Percentiles rank a stretch among this genome's conserved stretches.
These are phyloP conservation scores for Hypolimnas misippus DNA, from an alignment of 2,888 invertebrate species.

Conservation along the genomic window DNA sequence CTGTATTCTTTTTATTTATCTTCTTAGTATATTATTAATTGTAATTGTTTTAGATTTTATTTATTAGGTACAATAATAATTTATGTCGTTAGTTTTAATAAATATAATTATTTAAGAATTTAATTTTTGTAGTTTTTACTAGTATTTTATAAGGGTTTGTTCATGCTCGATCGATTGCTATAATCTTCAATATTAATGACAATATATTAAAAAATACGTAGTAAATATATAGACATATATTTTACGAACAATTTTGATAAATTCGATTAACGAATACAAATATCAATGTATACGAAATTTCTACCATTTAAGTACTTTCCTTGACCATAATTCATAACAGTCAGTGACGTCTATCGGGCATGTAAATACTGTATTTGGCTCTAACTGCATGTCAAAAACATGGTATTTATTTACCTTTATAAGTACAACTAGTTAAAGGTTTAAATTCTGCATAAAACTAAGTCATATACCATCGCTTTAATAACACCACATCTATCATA, in stretches of 20 bases:
- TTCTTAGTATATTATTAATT: not conserved
- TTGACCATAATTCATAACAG: too few species aligned
- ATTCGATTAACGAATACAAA: not conserved
- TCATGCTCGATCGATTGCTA: slow-evolving; percentile 1
- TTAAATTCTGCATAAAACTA: slow-evolving; percentile 1
- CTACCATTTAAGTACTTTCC: not conserved
- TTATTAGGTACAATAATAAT: slow-evolving; percentile 10
- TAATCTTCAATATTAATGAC: not conserved
- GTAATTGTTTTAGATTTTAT: not conserved
- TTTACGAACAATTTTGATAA: not conserved
- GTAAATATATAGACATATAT: not conserved
- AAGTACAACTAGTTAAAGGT: not conserved
- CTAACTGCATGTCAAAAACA: not conserved
- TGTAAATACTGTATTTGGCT: not conserved
- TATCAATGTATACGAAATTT: not conserved
- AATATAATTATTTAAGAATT: not conserved
- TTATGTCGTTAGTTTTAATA: slow-evolving; percentile 11
- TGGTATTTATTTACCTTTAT: not conserved
- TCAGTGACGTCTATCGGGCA: not conserved
- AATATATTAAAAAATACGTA: not conserved
- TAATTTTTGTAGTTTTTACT: slow-evolving; percentile 2
- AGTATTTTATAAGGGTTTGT: not conserved
- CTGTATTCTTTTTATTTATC: too few species aligned
- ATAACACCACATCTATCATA: not conserved
- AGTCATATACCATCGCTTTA: not conserved